phyloP scores from a whole-genome alignment of 2,113 vertebrate species.

The Plestiodon gilberti region DNA sequence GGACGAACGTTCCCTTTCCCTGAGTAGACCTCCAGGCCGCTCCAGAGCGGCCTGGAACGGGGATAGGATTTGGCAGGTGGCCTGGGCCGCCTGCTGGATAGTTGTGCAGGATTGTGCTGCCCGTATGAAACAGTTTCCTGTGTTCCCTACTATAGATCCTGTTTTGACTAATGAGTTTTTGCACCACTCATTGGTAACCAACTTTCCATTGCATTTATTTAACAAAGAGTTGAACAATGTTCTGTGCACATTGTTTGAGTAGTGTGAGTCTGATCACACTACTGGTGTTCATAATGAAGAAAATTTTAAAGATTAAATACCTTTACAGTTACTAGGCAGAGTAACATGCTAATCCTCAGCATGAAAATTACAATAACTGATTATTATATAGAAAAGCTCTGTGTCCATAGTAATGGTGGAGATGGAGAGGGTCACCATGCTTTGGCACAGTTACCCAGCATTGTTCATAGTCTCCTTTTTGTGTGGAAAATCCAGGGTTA shows the following conservation, averaged over 20 bases:
- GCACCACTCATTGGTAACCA: neutral
- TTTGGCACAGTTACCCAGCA: neutral
- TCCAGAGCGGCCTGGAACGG: too few relatives aligned
- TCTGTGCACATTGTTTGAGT: neutral
- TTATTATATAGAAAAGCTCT: neutral
- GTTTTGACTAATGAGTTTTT: too few relatives aligned
- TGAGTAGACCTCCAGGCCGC: too few relatives aligned
- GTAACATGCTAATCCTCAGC: neutral
- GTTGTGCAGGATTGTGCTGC: too few relatives aligned
- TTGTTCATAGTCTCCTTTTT: too few relatives aligned
- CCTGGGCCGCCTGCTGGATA: too few relatives aligned
- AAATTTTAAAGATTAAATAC: neutral
- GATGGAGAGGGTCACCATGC: neutral
- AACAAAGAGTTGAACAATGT: neutral
- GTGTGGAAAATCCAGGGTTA: too few relatives aligned
- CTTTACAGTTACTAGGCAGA: neutral
- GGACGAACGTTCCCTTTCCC: too few relatives aligned
- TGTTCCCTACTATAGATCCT: too few relatives aligned
- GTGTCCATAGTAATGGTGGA: neutral
- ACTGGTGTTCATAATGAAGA: neutral
- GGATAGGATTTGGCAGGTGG: too few relatives aligned
- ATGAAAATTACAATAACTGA: neutral
- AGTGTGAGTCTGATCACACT: neutral
- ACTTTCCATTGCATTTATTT: neutral
- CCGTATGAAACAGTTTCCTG: too few relatives aligned